A percentile compares a stretch with the other conserved stretches of the same genome.
Conservation (phyloP, 2,797 vertebrate species). For the Spinus olivaceus region DNA sequence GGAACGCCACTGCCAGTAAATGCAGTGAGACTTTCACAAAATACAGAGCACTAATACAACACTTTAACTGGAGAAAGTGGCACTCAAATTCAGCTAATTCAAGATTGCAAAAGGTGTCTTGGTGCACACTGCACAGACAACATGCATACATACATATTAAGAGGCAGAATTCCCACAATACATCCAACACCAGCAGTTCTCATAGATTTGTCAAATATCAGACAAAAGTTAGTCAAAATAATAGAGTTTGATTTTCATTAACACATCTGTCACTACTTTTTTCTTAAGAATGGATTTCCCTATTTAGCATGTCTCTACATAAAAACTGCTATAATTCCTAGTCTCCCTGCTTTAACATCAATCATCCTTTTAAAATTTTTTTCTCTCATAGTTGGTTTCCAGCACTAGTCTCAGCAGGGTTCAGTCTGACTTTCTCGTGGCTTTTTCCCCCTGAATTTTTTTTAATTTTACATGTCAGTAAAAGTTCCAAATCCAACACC, state of each 20-base stretch:
- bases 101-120: neutral
- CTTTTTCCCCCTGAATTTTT: neutral
- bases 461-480: neutral
- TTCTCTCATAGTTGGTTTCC: neutral
- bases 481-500: neutral
- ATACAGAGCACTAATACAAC: rapidly evolving
- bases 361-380: neutral
- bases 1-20: neutral
- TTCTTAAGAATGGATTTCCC: neutral
- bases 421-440: neutral
- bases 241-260: neutral
- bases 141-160: neutral
- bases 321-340: neutral
- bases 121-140: neutral
- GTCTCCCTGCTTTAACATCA: neutral
- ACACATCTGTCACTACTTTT: neutral
- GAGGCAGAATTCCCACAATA: neutral
- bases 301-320: neutral
- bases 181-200: neutral
- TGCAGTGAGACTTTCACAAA: neutral
- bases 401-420: neutral
- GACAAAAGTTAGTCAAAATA: neutral
- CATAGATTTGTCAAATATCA: neutral
- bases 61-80: neutral
- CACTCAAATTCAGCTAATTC: neutral